Base-by-base conservation (phyloP, 2,888 invertebrate species). In the Liposcelis brunnea region DNA sequence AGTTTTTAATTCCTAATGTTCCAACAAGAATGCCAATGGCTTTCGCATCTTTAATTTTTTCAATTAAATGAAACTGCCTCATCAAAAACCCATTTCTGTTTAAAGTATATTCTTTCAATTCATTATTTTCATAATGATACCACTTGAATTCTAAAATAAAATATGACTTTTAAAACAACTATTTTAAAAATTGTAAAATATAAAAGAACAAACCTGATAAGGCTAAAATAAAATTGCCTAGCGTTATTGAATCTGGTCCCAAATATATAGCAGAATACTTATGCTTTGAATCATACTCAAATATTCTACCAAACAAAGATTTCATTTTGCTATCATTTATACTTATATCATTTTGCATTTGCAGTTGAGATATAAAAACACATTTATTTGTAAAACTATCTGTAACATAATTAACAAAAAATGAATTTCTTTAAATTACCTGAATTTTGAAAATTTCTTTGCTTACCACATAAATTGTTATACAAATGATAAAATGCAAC, bases 21-120 rank as follows among this genome's bases (percentile, higher is more conserved):
- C 87, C 93, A n/a, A 91, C 78, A 11, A 95, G 72, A 42, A 97
- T 77, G 1, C 93, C 95, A 32, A 94, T 69, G 4, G 79, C 77
- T 51, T 72, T 70, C 1, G 93, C 87, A 67, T 95, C 94, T 61
- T 84, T 90, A 50, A 91, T 80, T 60, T 83, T 85, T 65, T 97
- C 95, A 19, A 91, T 74, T 44, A 91, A 68, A 60, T 74, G 93
- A 51, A 82, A 74, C 48, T 93, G 73, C 47, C 83, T 74, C 59
- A 80, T 83, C 45, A 94, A 70, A 64, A 80, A 77, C 49, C 66
- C 71, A 46, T 71, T 70, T 16, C 48, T 70, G 15, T 66, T 65
- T 6, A 63, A 49, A 36, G 59, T 56, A 47, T 56, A 63, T 38
- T 51, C 50, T 37, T 52, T 50, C 14, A 63, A 51, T 34, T 45